Evolutionary conservation across 1,140 invertebrate species (phyloP), one percentile per base, ranked within the genome.

Genomic region (Octopus bimaculoides): DNA sequence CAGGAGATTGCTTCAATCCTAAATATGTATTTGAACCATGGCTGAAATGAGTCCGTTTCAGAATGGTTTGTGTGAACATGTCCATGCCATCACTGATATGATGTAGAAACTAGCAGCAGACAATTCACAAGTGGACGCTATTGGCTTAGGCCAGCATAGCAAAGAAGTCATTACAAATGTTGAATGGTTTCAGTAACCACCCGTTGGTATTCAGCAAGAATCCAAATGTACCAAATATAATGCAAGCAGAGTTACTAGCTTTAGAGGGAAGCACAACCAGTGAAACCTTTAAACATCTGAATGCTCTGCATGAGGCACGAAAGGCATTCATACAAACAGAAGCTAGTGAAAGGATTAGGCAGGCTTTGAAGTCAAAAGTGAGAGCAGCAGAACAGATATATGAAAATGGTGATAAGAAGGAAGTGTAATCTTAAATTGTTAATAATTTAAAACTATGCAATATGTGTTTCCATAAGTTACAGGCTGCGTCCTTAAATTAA

Each of bases 151-250:
- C 81, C 61, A 84, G 81, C 75, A 83, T 83, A 79, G 82, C 82
- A 53, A 77, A 61, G 41, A 83, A 83, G 74, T 81, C 77, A n/a
- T 56, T 82, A 41, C 81, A 84, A 80, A 84, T 84, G 82, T 81
- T 26, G 66, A 81, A 83, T 82, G 83, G 83, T 56, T 84, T 81
- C 69, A 83, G 82, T 78, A 84, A 82, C 54, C 76, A 83, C 56
- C 81, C 83, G 41, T 61, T 82, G 41, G 82, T 84, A 9, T 83
- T 83, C 77, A 80, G 83, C 41, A 74, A 81, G 69, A 83, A 79
- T 75, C 81, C 77, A 76, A 77, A 77, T 52, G 71, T 81, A n/a
- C 81, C 76, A 55, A 79, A 78, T 55, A 75, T 83, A 6, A 78
- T 83, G 77, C 79, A 71, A 66, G 78, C 81, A 10, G 75, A 79